A percentile compares a stretch with the other conserved stretches of the same genome.
phyloP scores from a whole-genome alignment of 30 jellyfish, hydroid and myxozoan genomes.

The Rhopilema esculentum region DNA sequence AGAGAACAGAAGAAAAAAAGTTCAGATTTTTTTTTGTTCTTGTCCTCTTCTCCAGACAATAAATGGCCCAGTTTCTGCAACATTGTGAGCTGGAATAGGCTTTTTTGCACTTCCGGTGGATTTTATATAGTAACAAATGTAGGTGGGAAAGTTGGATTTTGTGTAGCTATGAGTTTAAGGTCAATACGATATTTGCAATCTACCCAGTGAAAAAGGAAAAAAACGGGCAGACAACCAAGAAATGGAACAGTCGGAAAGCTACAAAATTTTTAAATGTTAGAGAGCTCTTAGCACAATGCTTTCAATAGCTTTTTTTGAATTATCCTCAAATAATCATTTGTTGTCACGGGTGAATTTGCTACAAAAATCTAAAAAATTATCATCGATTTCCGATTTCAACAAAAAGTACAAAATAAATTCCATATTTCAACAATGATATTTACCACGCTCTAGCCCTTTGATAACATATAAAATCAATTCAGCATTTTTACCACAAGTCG shows the following conservation, averaged over 20 bases:
- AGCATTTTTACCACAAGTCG: neutral
- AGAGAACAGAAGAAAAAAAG: constrained; percentile 11
- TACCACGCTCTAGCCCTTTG: neutral
- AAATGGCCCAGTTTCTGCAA: constrained; percentile 22
- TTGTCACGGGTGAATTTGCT: too few relatives aligned
- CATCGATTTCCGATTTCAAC: neutral
- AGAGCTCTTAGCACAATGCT: neutral
- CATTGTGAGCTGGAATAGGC: constrained; percentile 19
- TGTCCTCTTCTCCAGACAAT: constrained; percentile 24
- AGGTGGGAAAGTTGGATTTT: neutral
- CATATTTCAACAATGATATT: neutral
- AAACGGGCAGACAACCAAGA: neutral
- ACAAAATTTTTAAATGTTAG: neutral
- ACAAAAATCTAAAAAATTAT: neutral
- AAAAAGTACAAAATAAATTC: too few relatives aligned
- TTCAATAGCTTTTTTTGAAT: too few relatives aligned
- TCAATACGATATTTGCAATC: neutral
- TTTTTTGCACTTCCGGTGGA: constrained; percentile 3
- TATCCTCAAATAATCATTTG: too few relatives aligned
- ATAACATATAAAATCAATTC: neutral
- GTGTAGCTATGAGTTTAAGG: neutral
- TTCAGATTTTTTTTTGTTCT: constrained; percentile 17
- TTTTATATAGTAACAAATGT: neutral
- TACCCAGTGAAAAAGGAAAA: neutral
- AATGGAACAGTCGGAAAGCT: neutral